These are phyloP conservation scores for Tipula unca DNA, from an alignment of 2,888 invertebrate genomes.

Conservation along the genomic window DNA sequence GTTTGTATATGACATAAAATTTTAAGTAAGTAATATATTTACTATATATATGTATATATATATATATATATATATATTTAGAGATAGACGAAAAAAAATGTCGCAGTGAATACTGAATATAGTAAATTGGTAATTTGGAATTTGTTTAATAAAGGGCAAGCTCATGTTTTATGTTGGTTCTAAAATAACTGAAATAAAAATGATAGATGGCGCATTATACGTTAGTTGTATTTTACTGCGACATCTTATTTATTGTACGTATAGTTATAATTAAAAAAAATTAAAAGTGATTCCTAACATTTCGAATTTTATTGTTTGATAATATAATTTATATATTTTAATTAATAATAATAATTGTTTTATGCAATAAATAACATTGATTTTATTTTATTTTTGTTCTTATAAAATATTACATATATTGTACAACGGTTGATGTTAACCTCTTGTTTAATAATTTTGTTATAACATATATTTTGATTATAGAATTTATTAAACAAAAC, in stretches of 20 bases:
- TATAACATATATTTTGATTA: not conserved
- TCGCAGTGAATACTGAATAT: not conserved
- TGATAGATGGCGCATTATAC: not conserved
- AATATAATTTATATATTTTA: not conserved
- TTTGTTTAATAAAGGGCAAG: not conserved
- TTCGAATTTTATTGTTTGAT: not conserved
- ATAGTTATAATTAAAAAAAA: not conserved
- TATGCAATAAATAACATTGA: not conserved
- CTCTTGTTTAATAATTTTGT: not conserved
- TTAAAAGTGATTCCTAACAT: not conserved
- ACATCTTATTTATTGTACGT: not conserved
- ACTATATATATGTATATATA: no score
- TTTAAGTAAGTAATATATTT: not conserved
- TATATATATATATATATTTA: no score
- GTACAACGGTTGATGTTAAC: not conserved
- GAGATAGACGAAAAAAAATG: not conserved
- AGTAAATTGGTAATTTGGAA: not conserved
- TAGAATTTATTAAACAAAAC: not conserved
- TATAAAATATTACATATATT: not conserved
- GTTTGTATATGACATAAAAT: not conserved
- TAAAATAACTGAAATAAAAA: not conserved
- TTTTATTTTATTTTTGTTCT: not conserved
- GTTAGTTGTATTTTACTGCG: not conserved
- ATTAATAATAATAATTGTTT: not conserved
- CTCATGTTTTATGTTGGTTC: not conserved